Base-by-base conservation (phyloP, 1,140 invertebrate species). In the Pseudomyrmex flavicornis region DNA sequence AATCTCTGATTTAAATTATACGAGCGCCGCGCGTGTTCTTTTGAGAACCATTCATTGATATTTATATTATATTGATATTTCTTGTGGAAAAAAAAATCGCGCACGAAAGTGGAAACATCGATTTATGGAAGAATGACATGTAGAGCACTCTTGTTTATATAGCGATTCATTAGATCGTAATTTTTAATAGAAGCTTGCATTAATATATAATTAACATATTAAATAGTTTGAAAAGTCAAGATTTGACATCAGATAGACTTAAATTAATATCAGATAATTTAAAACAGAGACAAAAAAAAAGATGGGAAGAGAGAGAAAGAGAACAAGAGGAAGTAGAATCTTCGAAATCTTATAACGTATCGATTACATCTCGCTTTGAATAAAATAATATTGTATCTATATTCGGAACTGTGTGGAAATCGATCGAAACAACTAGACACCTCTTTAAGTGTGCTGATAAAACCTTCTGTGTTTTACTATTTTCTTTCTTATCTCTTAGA, bases 331-430 rank as follows among this genome's bases (percentile, higher is more conserved):
- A 17, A 79, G 56, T 70, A 15, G 52, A 69, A 69, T 79, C 10
- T 26, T 1, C 20, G 65, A 70, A 59, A 79, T 52, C 65, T 44
- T 44, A 59, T 79, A 70, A 70, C 52, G 52, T 70, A 79, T 79
- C 12, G 76, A 70, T 79, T 70, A 69, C 52, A 22, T 10, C 65
- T 15, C 48, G 52, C 76, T 59, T 70, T 70, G 12, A 79, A 79
- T 79, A 79, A 79, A 58, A 56, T 48, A 79, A 70, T 12, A 44
- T 79, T 58, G 48, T 17, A 17, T 59, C 65, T 79, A 79, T 79
- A 79, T 79, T 35, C 15, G 65, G 50, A 79, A n/a, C 20, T 35
- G 35, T 35, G 35, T 35, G 35, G 35, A 10, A 54, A 59, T 79
- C 76, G 44, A 79, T 59, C 5, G 65, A 79, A 69, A 69, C 15